These are phyloP conservation scores for Odobenus rosmarus DNA, from an alignment of 2,113 vertebrate genomes.

Conservation along the genomic window DNA sequence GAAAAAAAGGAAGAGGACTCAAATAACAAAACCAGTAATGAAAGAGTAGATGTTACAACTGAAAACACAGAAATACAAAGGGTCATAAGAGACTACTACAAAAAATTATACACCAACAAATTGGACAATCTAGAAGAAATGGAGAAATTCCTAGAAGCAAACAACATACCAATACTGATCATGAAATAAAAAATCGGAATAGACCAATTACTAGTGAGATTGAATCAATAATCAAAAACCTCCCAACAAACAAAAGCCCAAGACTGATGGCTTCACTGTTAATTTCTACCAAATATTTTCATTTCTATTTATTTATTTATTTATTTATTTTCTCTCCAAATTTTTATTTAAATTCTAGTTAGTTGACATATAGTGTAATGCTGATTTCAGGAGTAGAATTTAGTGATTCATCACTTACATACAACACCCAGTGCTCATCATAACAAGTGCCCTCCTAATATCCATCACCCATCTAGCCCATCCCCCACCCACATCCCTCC, in stretches of 20 bases:
- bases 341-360: neutral
- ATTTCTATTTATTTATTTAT: neutral
- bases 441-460: neutral
- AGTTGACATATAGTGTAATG: neutral
- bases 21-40: neutral
- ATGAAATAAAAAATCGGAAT: neutral
- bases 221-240: neutral
- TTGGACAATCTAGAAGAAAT: neutral
- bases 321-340: neutral
- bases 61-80: neutral
- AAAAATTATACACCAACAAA: neutral
- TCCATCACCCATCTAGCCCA: neutral
- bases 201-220: neutral
- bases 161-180: neutral
- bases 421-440: neutral
- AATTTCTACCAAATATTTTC: neutral
- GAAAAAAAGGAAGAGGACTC: neutral
- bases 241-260: neutral
- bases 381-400: neutral
- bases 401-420: neutral
- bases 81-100: neutral
- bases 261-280: neutral
- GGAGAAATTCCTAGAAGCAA: neutral
- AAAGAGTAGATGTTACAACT: neutral
- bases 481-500: neutral